Evolutionary conservation across 2,888 invertebrate genomes (phyloP), one percentile per base, ranked within the genome.

Genomic region (Scrobipalpa costella): DNA sequence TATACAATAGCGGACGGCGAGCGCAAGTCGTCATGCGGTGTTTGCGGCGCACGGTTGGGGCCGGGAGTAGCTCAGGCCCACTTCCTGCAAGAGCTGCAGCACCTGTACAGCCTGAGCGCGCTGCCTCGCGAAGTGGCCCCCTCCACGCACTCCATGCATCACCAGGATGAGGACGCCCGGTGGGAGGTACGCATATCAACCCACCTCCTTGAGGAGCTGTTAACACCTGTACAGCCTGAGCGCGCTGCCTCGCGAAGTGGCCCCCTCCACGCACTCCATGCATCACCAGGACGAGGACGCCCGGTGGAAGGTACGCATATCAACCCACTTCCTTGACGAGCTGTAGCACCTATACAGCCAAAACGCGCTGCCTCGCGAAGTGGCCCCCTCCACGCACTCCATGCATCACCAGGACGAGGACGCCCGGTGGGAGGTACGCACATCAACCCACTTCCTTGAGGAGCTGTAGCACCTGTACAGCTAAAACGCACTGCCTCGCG

Each of bases 1-100:
- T 17, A 15, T 50, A 1, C 17, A 49, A 8, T 65, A 89, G 89
- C 91, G 71, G 91, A 91, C 62, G 90, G 90, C 7, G 91, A 91
- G 69, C 88, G 92, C 52, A 92, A 92, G 68, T 88, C 92, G 0
- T 82, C 92, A 0, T 92, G 92, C 63, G 92, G 92, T 0, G 92
- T 92, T 36, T 92, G 92, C 72, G 92, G 92, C 61, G 80, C 92
- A 7, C 83, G 92, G 2, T 84, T 92, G 0, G 92, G 92, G 0
- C 92, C 92, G 0, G 92, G 92, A 1, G 92, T 92, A 27, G 92
- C 91, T 33, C 92, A 92, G 69, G 92, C 92, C 36, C 92, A 91
- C 73, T 92, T 92, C 71, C 73, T 92, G 63, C 92, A 92, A 67
- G 92, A 92, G 72, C 71, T 92, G 68, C 92, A 92, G 72, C 92